Conservation (phyloP, 37 sponge, comb jelly and placozoan species). For the Beroe ovata region DNA sequence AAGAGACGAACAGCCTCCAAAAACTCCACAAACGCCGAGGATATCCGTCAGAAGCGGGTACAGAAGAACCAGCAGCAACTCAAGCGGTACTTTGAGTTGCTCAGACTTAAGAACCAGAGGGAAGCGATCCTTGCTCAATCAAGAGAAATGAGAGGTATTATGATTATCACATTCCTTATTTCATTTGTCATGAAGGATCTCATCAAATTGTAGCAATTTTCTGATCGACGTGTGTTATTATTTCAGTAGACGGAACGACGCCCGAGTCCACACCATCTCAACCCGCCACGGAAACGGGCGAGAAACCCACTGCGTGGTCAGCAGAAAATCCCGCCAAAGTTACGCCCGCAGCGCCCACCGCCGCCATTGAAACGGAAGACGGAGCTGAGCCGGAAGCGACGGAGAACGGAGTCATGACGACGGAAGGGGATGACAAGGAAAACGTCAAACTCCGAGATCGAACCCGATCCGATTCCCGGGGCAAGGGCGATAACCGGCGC, state of each 20-base stretch:
- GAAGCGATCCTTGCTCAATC: conserved; percentile 43
- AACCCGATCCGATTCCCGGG: background rate
- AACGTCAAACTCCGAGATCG: conserved; percentile 12
- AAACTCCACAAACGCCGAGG: conserved; percentile 34
- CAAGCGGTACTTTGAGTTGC: conserved; percentile 57
- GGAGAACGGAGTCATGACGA: background rate
- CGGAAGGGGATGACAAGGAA: conserved; percentile 22
- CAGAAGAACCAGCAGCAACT: conserved; percentile 66
- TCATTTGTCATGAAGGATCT: no score
- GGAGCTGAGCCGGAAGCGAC: background rate
- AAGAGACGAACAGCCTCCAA: conserved; percentile 31
- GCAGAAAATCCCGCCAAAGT: conserved; percentile 49
- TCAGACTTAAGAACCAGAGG: conserved; percentile 40
- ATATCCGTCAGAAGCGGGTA: conserved; percentile 44
- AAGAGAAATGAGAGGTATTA: conserved; percentile 56
- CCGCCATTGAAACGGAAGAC: background rate
- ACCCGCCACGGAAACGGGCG: background rate
- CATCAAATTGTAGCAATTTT: no score
- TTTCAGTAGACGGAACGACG: background rate
- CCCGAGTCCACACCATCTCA: background rate
- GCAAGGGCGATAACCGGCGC: conserved; percentile 36
- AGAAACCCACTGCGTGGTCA: background rate
- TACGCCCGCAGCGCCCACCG: background rate
- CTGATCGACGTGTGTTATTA: no score
- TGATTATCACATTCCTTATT: no score